A percentile compares a stretch with the other conserved stretches of the same genome.
phyloP scores from a whole-genome alignment of 2,797 vertebrate genomes.

The Myioborus miniatus region DNA sequence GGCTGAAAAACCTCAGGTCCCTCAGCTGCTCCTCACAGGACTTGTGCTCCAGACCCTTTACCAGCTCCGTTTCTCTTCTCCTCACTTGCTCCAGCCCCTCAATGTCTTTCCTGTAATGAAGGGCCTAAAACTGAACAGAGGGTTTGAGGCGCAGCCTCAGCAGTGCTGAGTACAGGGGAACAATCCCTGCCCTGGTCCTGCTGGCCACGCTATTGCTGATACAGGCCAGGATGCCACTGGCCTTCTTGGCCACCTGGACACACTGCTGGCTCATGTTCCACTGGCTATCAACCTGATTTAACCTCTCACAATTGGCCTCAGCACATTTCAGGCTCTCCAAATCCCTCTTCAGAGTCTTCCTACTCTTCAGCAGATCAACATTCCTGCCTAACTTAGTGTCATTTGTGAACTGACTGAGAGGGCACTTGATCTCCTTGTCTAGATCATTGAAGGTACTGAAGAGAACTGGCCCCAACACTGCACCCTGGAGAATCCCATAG shows the following conservation, averaged over 20 bases:
- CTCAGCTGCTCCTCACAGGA: neutral
- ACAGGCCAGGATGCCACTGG: neutral
- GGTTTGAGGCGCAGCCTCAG: neutral
- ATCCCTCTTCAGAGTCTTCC: neutral
- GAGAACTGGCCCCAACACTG: too few relatives aligned
- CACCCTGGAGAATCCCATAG: neutral
- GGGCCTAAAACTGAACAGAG: neutral
- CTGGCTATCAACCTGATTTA: neutral
- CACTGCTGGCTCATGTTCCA: neutral
- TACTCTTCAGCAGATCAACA: neutral
- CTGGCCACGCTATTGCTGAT: neutral
- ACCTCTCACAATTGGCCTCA: neutral
- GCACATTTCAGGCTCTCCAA: neutral
- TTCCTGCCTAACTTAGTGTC: neutral
- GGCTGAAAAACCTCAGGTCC: neutral
- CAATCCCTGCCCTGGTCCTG: neutral
- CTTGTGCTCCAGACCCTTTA: neutral
- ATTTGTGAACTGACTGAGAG: neutral
- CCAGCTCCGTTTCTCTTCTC: neutral
- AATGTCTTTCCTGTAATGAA: neutral
- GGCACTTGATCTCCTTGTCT: neutral
- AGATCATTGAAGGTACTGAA: neutral
- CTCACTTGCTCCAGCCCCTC: rapidly evolving
- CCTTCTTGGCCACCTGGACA: neutral
- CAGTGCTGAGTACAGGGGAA: neutral